phyloP scores from a whole-genome alignment of 2,888 invertebrate species.

The Drosophila conformis region DNA sequence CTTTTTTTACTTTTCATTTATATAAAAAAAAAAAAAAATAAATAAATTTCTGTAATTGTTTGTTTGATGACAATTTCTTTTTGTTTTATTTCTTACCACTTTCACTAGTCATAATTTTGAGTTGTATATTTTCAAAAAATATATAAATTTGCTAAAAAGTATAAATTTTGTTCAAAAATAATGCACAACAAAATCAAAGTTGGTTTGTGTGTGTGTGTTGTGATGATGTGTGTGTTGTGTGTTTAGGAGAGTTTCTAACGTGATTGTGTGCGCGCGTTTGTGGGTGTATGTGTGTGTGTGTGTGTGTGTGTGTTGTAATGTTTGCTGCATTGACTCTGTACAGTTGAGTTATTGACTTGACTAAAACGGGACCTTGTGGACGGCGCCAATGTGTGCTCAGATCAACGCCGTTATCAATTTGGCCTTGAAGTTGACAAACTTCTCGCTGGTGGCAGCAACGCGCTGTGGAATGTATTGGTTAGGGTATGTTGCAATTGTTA shows the following conservation, averaged over 20 bases:
- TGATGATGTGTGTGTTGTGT: constrained; percentile 19
- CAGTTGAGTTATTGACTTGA: constrained; percentile 69
- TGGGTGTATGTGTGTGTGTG: neutral
- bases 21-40: constrained; percentile 67
- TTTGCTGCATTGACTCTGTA: constrained; percentile 69
- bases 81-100: constrained; percentile 29
- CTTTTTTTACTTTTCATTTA: constrained; percentile 39
- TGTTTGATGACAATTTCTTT: constrained; percentile 41
- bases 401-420: constrained; percentile 95
- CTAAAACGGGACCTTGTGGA: constrained; percentile 59
- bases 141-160: constrained; percentile 61
- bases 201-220: constrained; percentile 11
- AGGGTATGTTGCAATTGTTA: neutral
- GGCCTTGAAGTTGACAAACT: constrained; percentile 97
- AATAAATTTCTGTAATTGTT: constrained; percentile 55
- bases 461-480: constrained; percentile 86
- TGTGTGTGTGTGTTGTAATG: constrained; percentile 19
- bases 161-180: constrained; percentile 26
- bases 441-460: constrained; percentile 94
- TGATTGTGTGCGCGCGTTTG: constrained; percentile 13
- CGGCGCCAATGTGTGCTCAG: constrained; percentile 85
- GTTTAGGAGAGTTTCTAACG: constrained; percentile 23
- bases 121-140: constrained; percentile 36
- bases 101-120: constrained; percentile 44
- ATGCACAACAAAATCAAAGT: constrained; percentile 39